Evolutionary conservation across 2,113 vertebrate genomes (phyloP).

Genomic region (Microtus pennsylvanicus): DNA sequence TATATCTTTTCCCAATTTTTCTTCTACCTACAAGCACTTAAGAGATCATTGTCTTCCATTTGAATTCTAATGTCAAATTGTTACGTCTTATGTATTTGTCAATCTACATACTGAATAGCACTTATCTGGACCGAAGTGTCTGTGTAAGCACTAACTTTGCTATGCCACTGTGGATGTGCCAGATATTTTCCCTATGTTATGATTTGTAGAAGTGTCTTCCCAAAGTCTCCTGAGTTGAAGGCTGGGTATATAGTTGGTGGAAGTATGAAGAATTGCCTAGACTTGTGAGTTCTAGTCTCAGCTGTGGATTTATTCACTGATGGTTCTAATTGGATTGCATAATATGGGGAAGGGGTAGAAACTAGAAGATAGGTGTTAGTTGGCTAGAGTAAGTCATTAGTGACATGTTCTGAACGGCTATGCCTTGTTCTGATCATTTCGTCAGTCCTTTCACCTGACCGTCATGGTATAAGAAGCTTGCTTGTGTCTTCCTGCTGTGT

Average conservation of each 20-base stretch:
- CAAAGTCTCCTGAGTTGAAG: neutral
- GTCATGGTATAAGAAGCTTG: neutral
- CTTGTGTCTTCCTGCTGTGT: neutral
- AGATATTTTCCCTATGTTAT: neutral
- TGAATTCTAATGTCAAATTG: neutral
- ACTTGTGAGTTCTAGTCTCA: neutral
- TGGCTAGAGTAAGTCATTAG: neutral
- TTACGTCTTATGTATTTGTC: neutral
- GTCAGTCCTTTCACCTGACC: neutral
- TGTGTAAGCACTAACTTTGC: neutral
- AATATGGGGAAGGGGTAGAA: neutral
- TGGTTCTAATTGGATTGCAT: neutral
- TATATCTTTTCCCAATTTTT: slow-evolving; percentile 4
- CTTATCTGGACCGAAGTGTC: neutral
- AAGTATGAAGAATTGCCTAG: neutral
- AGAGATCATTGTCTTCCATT: neutral
- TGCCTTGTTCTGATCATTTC: neutral
- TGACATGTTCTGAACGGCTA: neutral
- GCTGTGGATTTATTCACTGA: neutral
- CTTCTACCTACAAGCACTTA: neutral
- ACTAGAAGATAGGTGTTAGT: neutral
- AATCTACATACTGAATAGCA: neutral
- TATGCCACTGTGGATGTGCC: fast-evolving
- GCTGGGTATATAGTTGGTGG: neutral
- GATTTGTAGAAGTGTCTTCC: neutral